Conservation (phyloP, 2,113 vertebrate genomes). For the Ifrita kowaldi region DNA sequence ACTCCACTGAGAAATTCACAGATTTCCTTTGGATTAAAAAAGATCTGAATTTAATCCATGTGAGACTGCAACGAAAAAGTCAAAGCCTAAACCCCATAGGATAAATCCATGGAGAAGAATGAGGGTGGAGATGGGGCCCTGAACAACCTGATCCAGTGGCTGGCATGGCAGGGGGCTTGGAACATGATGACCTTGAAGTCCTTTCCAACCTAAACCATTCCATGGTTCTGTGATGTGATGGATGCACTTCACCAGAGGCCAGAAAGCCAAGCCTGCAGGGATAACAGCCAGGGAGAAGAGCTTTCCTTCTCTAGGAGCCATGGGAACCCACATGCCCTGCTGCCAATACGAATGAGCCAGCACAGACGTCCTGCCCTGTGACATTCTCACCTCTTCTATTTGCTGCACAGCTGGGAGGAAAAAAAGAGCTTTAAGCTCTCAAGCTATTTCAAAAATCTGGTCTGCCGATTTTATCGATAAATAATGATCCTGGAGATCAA, state of each 20-base stretch:
- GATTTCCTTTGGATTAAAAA: neutral
- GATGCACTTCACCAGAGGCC: neutral
- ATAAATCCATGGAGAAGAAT: neutral
- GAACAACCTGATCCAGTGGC: neutral
- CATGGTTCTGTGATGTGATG: neutral
- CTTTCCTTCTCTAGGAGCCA: neutral
- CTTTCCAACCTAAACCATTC: neutral
- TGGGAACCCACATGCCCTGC: neutral
- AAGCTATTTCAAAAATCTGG: neutral
- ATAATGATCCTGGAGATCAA: neutral
- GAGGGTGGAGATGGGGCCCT: neutral
- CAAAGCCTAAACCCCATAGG: neutral
- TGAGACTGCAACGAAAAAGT: neutral
- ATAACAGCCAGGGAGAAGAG: neutral
- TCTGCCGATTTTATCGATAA: neutral
- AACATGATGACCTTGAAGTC: neutral
- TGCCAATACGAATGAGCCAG: accelerated
- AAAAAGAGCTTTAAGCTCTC: neutral
- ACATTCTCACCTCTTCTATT: neutral
- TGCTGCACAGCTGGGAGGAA: neutral
- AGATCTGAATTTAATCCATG: neutral
- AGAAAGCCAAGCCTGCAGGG: neutral
- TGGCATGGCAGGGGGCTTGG: neutral
- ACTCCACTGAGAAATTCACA: neutral
- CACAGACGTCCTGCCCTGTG: neutral